A percentile compares a stretch with the other conserved stretches of the same genome.
phyloP scores from a whole-genome alignment of 2,888 invertebrate genomes.

The Carpatolechia fugitivella region DNA sequence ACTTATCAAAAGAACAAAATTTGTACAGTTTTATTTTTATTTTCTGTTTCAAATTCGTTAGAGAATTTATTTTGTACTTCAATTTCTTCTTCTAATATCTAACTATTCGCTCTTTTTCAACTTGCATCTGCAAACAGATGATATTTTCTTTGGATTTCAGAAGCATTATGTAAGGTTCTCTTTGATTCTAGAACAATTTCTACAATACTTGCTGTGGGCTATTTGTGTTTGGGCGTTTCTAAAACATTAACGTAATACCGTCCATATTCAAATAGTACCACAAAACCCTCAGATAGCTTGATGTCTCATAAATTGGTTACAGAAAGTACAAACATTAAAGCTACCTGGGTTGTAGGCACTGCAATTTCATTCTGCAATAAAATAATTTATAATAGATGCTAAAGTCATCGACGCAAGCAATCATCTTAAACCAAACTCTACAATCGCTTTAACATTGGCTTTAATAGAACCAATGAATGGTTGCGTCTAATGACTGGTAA shows the following conservation, averaged over 20 bases:
- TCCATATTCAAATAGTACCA: slow-evolving; percentile 43
- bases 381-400: slow-evolving; percentile 41
- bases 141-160: slow-evolving; percentile 63
- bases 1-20: slow-evolving; percentile 43
- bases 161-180: slow-evolving; percentile 62
- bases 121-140: slow-evolving; percentile 64
- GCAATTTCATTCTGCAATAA: slow-evolving; percentile 49
- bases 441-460: background rate
- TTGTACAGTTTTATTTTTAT: slow-evolving; percentile 41
- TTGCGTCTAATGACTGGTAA: slow-evolving; percentile 46
- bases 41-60: slow-evolving; percentile 31
- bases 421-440: slow-evolving; percentile 20
- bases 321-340: slow-evolving; percentile 31
- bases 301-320: slow-evolving; percentile 10
- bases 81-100: slow-evolving; percentile 40
- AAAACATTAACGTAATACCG: slow-evolving; percentile 20
- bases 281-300: slow-evolving; percentile 45
- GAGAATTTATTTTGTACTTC: slow-evolving; percentile 26
- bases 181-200: slow-evolving; percentile 45
- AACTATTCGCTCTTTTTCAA: slow-evolving; percentile 60
- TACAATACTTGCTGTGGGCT: slow-evolving; percentile 32
- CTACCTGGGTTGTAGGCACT: slow-evolving; percentile 51
- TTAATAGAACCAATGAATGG: slow-evolving; percentile 31
- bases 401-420: slow-evolving; percentile 40
- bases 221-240: slow-evolving; percentile 40